Evolutionary conservation across 53 echinoderm and acorn worm genomes (phyloP), one percentile per base, ranked within the genome.

Genomic region (Echinometra lucunter): DNA sequence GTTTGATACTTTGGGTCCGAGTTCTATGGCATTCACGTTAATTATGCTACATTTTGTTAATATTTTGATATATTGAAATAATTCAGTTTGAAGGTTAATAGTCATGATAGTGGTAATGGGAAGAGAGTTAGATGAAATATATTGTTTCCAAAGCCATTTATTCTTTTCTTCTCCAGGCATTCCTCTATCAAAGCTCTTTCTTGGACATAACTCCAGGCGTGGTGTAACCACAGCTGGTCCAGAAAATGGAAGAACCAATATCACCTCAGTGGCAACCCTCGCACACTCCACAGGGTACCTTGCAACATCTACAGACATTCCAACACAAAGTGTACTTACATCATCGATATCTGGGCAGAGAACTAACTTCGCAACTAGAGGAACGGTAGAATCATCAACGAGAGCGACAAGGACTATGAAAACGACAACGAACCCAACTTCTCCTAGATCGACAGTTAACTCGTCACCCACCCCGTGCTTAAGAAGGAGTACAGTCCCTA

Each of bases 121-220:
- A n/a, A n/a, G n/a, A n/a, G n/a, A n/a, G n/a, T n/a, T n/a, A n/a
- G n/a, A n/a, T n/a, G n/a, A n/a, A n/a, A n/a, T n/a, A n/a, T n/a
- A n/a, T n/a, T n/a, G n/a, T n/a, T 53, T 13, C 66, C 3, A 11
- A 69, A 34, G 2, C 30, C 6, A 69, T n/a, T n/a, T 10, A n/a
- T 49, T 85, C 18, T n/a, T 47, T 1, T 85, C 45, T 11, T 85
- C 28, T 49, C 21, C 27, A 85, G 85, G 85, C 28, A n/a, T 28
- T 11, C 28, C 85, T 47, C n/a, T 85, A 28, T 85, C 85, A 27
- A 85, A 40, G 17, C 37, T 85, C 85, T 47, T 85, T 49, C 85
- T 27, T 2, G 49, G 49, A 47, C 85, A 49, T 0, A 85, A 12
- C 8, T 49, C 85, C 9, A 15, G 18, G 7, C 85, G 85, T 49